Conservation (phyloP, 1,140 invertebrate genomes). For the Liolophura sinensis region DNA sequence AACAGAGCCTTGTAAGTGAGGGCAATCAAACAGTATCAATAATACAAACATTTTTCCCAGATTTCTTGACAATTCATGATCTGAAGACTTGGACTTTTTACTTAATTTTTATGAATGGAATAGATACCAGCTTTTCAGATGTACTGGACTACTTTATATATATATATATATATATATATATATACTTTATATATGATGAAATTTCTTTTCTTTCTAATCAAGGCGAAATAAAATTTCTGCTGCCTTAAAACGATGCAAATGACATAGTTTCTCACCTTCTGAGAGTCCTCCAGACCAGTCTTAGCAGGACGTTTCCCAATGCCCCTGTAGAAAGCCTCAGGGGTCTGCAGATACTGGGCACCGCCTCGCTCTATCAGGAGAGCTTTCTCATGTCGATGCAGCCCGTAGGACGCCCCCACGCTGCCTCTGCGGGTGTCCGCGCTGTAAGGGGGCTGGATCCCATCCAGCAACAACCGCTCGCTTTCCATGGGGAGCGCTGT, state of each 20-base stretch:
- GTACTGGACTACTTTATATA: too few species aligned
- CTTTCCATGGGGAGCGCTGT: slow-evolving; percentile 24
- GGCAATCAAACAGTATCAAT: too few species aligned
- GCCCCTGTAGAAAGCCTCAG: neutral
- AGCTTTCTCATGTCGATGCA: slow-evolving; percentile 40
- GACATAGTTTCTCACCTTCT: slow-evolving; percentile 2
- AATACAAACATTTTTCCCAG: too few species aligned
- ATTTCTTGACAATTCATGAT: too few species aligned
- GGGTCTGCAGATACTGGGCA: slow-evolving; percentile 8
- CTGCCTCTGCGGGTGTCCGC: slow-evolving; percentile 48
- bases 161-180: too few species aligned
- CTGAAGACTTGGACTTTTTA: too few species aligned
- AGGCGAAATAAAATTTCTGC: slow-evolving; percentile 5
- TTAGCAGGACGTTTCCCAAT: neutral
- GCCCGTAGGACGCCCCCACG: slow-evolving; percentile 43
- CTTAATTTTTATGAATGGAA: too few species aligned
- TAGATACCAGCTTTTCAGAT: too few species aligned
- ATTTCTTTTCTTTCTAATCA: slow-evolving; percentile 13
- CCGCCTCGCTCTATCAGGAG: slow-evolving; percentile 38
- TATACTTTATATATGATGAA: too few species aligned
- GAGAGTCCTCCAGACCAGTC: too few species aligned
- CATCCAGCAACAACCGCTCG: slow-evolving; percentile 24
- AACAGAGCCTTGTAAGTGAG: too few species aligned
- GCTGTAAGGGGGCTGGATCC: slow-evolving; percentile 20
- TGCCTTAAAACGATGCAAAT: neutral